Evolutionary conservation across 2,113 vertebrate genomes (phyloP).

Genomic region (Crypturellus undulatus): DNA sequence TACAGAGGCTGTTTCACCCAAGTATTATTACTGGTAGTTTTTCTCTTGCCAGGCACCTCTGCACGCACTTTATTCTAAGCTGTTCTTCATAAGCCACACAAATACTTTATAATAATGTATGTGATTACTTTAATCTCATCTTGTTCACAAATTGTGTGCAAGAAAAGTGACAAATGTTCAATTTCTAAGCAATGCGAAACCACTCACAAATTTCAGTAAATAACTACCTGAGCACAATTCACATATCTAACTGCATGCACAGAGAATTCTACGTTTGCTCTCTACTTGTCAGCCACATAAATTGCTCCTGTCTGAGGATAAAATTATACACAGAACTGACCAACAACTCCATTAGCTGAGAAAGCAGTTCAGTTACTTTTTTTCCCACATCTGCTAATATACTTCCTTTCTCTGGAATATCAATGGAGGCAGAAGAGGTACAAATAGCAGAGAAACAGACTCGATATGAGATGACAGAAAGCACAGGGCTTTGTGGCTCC

Average conservation of each 20-base stretch:
- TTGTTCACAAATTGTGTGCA: neutral
- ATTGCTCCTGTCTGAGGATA: neutral
- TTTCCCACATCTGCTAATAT: neutral
- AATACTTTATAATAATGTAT: neutral
- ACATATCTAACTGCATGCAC: neutral
- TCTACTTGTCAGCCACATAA: neutral
- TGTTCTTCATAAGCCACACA: neutral
- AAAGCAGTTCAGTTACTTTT: neutral
- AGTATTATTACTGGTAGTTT: neutral
- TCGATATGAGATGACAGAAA: neutral
- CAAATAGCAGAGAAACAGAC: neutral
- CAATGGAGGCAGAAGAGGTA: neutral
- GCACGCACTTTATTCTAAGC: neutral
- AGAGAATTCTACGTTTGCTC: neutral
- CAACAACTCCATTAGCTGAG: neutral
- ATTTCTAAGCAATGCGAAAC: neutral
- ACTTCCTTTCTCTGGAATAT: neutral
- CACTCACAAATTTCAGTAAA: neutral
- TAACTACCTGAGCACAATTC: neutral
- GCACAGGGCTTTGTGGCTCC: neutral
- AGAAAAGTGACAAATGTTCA: neutral
- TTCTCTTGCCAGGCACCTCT: neutral
- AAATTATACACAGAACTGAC: neutral
- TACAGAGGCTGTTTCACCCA: too few relatives aligned
- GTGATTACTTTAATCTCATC: neutral